phyloP scores from a whole-genome alignment of 2,888 invertebrate genomes.

The Acrobasis repandana region DNA sequence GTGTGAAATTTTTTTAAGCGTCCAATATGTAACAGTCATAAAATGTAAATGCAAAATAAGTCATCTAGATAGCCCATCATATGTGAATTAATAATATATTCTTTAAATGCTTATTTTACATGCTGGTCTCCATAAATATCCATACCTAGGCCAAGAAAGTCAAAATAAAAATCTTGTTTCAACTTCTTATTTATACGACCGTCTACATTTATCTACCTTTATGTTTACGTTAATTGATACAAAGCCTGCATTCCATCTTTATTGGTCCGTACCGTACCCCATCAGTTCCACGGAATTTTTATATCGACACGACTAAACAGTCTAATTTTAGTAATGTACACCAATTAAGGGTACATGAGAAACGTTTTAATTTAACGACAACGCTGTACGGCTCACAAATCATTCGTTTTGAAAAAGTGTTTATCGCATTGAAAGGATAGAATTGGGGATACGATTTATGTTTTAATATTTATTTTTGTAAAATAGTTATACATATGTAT shows the following conservation, averaged over 20 bases:
- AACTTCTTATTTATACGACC: slow-evolving; percentile 32
- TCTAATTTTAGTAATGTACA: slow-evolving; percentile 32
- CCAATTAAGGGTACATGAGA: slow-evolving; percentile 26
- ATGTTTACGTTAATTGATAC: slow-evolving; percentile 74
- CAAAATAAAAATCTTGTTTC: not conserved
- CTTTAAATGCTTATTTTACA: not conserved
- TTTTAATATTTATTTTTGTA: not conserved
- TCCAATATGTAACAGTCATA: too few relatives aligned
- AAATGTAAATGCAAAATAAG: too few relatives aligned
- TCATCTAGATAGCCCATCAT: too few relatives aligned
- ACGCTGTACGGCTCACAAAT: slow-evolving; percentile 9
- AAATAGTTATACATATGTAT: not conserved
- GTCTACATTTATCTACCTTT: slow-evolving; percentile 52
- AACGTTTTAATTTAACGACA: slow-evolving; percentile 30
- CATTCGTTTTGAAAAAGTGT: slow-evolving; percentile 13
- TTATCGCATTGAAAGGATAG: not conserved
- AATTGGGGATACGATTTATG: not conserved
- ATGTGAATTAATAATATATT: too few relatives aligned
- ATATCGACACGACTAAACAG: slow-evolving; percentile 39
- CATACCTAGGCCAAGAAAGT: not conserved
- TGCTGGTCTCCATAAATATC: not conserved
- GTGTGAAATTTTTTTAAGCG: too few relatives aligned
- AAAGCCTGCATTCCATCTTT: slow-evolving; percentile 68
- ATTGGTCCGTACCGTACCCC: slow-evolving; percentile 48
- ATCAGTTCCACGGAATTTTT: slow-evolving; percentile 53